Base-by-base conservation (phyloP, 2,888 invertebrate genomes). In the Cheilosia soror region DNA sequence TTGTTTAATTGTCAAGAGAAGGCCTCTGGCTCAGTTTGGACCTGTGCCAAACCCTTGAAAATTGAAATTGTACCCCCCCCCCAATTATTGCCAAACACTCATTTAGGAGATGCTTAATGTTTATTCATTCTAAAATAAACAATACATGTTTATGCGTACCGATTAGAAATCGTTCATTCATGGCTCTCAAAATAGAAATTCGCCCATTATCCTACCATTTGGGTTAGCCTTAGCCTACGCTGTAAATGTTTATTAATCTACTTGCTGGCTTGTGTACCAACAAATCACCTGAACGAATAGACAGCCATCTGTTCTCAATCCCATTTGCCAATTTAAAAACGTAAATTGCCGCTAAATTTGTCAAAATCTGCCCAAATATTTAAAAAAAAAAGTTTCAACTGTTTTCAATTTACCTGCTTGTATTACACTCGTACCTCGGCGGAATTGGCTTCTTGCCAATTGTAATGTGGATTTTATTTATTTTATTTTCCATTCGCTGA, bases 401-500 rank as follows among this genome's bases (percentile, higher is more conserved):
- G 31, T 49, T 15, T 31, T 6, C 42, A 6, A 27, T 27, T 25
- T 58, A 20, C 55, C 58, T 42, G 25, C 40, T 25, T 25, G 25
- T 40, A 29, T 47, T 31, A 31, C 15, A 44, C 25, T 40, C n/a
- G 58, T 27, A 44, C 62, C 31, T 40, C 15, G 37, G 37, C 37
- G 4, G 49, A 37, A 49, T 62, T 72, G 79, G 79, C 58, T 33
- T 63, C 40, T 51, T 73, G 60, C 44, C 57, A 62, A 62, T 80
- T 53, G 53, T 11, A 20, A 68, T 60, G 37, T 60, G 42, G 33
- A 31, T 66, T 72, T 20, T 20, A 20, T 58, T 71, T n/a, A 29
- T 63, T 33, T 53, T 40, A 5, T 62, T 55, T 62, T 68, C 25
- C 55, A 49, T 55, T 72, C 58, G n/a, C 27, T 49, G 42, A 42